phyloP scores from a whole-genome alignment of 2,888 invertebrate species.

The Toxonevra muliebris region DNA sequence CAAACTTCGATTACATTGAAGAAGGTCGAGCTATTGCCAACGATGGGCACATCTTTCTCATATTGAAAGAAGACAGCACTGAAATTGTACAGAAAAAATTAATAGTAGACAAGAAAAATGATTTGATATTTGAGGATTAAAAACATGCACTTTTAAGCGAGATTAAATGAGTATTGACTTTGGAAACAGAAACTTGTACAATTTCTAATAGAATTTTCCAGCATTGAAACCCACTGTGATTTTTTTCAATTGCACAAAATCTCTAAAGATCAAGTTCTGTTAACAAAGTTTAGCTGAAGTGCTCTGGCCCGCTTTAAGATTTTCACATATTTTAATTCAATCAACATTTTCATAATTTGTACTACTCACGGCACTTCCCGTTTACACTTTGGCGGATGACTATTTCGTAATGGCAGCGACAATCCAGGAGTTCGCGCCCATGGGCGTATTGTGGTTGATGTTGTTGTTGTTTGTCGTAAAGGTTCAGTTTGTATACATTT shows the following conservation, averaged over 20 bases:
- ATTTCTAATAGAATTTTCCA: too few relatives aligned
- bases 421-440: conserved; percentile 51
- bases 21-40: conserved; percentile 63
- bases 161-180: too few relatives aligned
- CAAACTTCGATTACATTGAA: conserved; percentile 74
- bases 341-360: neutral
- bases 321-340: too few relatives aligned
- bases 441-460: conserved; percentile 54
- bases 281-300: too few relatives aligned
- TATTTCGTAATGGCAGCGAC: conserved; percentile 51
- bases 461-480: conserved; percentile 49
- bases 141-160: too few relatives aligned
- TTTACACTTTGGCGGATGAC: conserved; percentile 53
- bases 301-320: too few relatives aligned
- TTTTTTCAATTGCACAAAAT: too few relatives aligned
- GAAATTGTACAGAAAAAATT: neutral
- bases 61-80: conserved; percentile 61
- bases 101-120: neutral
- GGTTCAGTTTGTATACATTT: conserved; percentile 36
- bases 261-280: too few relatives aligned
- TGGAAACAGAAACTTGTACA: too few relatives aligned
- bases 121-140: neutral
- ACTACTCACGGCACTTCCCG: conserved; percentile 59
- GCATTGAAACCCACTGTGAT: too few relatives aligned
- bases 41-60: conserved; percentile 57